A percentile compares a stretch with the other conserved stretches of the same genome.
Evolutionary conservation across 1,140 invertebrate species (phyloP).

Genomic region (Holcopasites calliopsidis): DNA sequence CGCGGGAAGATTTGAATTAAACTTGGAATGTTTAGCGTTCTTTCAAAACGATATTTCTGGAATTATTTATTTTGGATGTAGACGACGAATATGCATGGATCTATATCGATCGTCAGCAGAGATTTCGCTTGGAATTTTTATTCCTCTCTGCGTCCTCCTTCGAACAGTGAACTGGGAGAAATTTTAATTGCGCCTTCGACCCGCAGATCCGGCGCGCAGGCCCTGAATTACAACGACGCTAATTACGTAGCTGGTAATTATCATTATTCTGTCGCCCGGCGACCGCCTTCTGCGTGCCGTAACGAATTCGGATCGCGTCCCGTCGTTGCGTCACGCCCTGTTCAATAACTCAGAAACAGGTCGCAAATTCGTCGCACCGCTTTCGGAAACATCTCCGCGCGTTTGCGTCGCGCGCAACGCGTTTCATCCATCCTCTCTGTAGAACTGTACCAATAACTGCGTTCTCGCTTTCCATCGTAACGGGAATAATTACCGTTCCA

Average conservation of each 20-base stretch:
- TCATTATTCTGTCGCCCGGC: constrained; percentile 16
- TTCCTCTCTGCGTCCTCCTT: too few relatives aligned
- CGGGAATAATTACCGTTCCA: too few relatives aligned
- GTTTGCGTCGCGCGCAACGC: not conserved
- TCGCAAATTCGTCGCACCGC: constrained; percentile 6
- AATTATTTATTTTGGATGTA: not conserved
- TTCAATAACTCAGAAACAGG: constrained; percentile 26
- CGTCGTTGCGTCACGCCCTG: constrained; percentile 13
- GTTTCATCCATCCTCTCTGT: too few relatives aligned
- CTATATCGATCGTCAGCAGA: too few relatives aligned
- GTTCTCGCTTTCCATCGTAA: too few relatives aligned
- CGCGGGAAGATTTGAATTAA: constrained; percentile 27
- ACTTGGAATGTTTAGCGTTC: too few relatives aligned
- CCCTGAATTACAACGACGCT: not conserved
- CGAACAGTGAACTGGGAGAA: not conserved
- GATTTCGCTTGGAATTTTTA: too few relatives aligned
- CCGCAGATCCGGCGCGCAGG: not conserved
- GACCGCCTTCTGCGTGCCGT: constrained; percentile 1
- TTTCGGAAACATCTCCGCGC: not conserved
- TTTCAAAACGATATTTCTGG: too few relatives aligned
- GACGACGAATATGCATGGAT: too few relatives aligned
- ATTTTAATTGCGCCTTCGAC: not conserved
- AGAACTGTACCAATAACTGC: too few relatives aligned
- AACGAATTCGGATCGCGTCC: constrained; percentile 8
- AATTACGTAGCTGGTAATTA: constrained; percentile 20